A percentile compares a stretch with the other conserved stretches of the same genome.
Conservation (phyloP, 35 echinoderm and acorn worm genomes). For the Patiria miniata region DNA sequence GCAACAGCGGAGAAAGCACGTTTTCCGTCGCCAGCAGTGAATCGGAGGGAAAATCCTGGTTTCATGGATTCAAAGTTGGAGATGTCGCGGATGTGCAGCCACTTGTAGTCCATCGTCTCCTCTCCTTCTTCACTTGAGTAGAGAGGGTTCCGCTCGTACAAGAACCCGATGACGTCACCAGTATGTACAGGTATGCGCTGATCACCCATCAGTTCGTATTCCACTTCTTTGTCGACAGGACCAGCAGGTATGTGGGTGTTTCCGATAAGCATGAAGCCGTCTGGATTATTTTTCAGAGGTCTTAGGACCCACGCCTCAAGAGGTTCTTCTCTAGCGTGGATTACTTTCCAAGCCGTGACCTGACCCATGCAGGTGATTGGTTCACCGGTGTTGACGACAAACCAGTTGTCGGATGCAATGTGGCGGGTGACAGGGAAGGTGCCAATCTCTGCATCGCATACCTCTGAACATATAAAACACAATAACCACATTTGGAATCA, state of each 20-base stretch:
- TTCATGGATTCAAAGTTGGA: background rate
- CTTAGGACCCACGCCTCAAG: conserved; percentile 3
- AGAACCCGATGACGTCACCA: background rate
- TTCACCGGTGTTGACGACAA: background rate
- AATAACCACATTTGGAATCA: background rate
- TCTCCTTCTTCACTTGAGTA: conserved; percentile 2
- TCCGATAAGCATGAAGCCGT: background rate
- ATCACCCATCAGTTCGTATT: background rate
- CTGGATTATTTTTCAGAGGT: background rate
- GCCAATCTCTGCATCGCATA: conserved; percentile 6
- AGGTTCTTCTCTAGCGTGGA: background rate
- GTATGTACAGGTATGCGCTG: background rate
- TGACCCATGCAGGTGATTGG: background rate
- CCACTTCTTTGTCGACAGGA: background rate
- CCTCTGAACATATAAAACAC: background rate
- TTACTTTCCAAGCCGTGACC: background rate
- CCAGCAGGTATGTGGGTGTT: background rate
- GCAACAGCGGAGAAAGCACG: conserved; percentile 3
- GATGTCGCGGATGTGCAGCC: conserved; percentile 12
- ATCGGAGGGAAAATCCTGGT: background rate
- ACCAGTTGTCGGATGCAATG: conserved; percentile 19
- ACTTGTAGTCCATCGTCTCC: background rate
- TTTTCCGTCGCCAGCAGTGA: background rate
- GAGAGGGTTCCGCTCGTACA: conserved; percentile 10
- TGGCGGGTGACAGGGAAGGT: background rate